These are phyloP conservation scores for Sciurus niger DNA, from an alignment of 2,113 vertebrate species.

Conservation along the genomic window DNA sequence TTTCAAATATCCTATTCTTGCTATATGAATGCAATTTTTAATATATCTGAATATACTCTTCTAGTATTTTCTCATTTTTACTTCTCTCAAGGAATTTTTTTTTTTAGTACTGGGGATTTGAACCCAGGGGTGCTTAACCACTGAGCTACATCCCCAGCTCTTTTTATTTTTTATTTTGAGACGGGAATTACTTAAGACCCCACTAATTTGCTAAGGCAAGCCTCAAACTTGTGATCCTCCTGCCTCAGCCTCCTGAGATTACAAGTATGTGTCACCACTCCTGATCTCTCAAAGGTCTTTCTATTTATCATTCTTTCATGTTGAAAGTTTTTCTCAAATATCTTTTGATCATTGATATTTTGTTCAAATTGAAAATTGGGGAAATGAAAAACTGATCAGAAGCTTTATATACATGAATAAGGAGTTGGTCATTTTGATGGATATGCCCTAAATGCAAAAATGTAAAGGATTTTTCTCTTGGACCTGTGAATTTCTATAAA, in stretches of 20 bases:
- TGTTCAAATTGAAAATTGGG: neutral
- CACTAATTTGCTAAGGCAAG: too few relatives aligned
- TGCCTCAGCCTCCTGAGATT: too few relatives aligned
- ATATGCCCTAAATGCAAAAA: neutral
- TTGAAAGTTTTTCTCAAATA: constrained; percentile 45
- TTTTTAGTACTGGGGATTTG: too few relatives aligned
- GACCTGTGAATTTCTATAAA: constrained; percentile 27
- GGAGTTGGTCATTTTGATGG: constrained; percentile 29
- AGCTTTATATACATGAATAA: neutral
- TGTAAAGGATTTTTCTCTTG: neutral
- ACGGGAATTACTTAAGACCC: too few relatives aligned
- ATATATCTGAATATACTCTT: neutral
- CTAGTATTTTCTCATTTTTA: neutral
- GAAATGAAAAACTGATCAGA: neutral
- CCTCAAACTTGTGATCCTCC: too few relatives aligned
- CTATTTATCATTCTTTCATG: neutral
- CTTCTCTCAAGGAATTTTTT: neutral
- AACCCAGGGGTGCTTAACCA: too few relatives aligned
- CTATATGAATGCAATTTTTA: neutral
- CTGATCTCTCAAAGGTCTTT: neutral
- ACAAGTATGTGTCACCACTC: neutral
- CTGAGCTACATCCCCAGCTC: too few relatives aligned
- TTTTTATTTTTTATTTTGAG: too few relatives aligned
- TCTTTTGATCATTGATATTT: constrained; percentile 10
- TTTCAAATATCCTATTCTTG: constrained; percentile 20